Conservation (phyloP, 2,113 vertebrate genomes). For the Polypterus senegalus region DNA sequence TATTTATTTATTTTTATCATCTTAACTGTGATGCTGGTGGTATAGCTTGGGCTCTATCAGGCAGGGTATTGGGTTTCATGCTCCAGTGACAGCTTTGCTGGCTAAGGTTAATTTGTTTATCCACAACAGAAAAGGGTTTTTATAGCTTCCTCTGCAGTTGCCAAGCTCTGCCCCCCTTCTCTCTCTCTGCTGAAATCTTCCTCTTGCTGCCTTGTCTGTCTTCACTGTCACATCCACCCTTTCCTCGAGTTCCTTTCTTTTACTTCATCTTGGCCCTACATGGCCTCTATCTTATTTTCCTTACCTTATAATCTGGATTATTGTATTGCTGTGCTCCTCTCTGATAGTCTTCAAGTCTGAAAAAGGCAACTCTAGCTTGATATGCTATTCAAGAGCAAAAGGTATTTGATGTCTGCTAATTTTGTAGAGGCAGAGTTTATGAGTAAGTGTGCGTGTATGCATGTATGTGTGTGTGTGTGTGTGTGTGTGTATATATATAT, state of each 20-base stretch:
- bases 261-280: conserved; percentile 14
- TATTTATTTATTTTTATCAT: conserved; percentile 8
- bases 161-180: neutral
- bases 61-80: conserved; percentile 24
- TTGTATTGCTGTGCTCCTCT: too few species aligned
- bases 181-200: conserved; percentile 1
- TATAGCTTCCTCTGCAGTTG: neutral
- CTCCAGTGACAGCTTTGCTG: conserved; percentile 22
- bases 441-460: too few species aligned
- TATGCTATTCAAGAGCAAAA: too few species aligned
- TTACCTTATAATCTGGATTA: neutral
- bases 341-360: too few species aligned
- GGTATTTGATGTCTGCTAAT: too few species aligned
- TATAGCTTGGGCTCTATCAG: too few species aligned
- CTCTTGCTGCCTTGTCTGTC: conserved; percentile 3
- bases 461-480: too few species aligned
- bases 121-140: conserved; percentile 15
- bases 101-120: conserved; percentile 21
- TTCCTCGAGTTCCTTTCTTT: conserved; percentile 7
- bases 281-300: conserved; percentile 8
- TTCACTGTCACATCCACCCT: conserved; percentile 9
- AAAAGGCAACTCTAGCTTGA: too few species aligned
- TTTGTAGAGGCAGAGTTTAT: too few species aligned
- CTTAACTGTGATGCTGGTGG: conserved; percentile 16
- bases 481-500: too few species aligned